Percentiles rank a stretch among this genome's conserved stretches.
Conservation (phyloP, 2,888 invertebrate genomes). For the Lysandra bellargus region DNA sequence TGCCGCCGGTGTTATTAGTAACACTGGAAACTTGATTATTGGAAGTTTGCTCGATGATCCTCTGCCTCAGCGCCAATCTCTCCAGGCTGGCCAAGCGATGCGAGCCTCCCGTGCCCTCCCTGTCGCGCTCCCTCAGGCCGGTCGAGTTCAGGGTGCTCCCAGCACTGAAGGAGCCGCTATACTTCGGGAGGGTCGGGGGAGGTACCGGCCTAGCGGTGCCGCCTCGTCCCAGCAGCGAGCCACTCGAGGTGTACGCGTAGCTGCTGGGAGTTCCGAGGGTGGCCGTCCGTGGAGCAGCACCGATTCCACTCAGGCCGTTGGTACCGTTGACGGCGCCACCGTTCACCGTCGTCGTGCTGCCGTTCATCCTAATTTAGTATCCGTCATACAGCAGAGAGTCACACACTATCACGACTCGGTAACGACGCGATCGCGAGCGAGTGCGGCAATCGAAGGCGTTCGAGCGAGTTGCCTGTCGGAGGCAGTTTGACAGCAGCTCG, state of each 20-base stretch:
- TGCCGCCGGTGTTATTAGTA: slow-evolving; percentile 53
- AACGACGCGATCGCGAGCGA: slow-evolving; percentile 65
- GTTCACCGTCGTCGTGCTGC: slow-evolving; percentile 78
- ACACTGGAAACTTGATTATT: slow-evolving; percentile 72
- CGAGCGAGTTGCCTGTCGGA: slow-evolving; percentile 76
- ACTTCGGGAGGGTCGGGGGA: slow-evolving; percentile 89
- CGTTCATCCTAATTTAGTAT: slow-evolving; percentile 71
- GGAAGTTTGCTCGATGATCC: slow-evolving; percentile 86
- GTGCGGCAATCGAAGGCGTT: slow-evolving; percentile 67
- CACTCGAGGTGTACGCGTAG: slow-evolving; percentile 83
- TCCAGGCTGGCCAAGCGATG: slow-evolving; percentile 91
- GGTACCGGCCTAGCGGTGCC: slow-evolving; percentile 86
- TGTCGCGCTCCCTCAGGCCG: slow-evolving; percentile 82
- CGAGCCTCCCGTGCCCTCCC: slow-evolving; percentile 86
- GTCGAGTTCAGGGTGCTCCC: slow-evolving; percentile 78
- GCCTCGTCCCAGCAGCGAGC: slow-evolving; percentile 81
- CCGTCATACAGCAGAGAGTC: slow-evolving; percentile 72
- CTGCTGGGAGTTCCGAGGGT: slow-evolving; percentile 80
- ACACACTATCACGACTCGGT: slow-evolving; percentile 71
- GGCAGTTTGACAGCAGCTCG: slow-evolving; percentile 79
- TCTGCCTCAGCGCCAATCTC: slow-evolving; percentile 89
- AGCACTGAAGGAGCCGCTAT: slow-evolving; percentile 88
- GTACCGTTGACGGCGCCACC: slow-evolving; percentile 74
- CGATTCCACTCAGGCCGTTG: slow-evolving; percentile 71
- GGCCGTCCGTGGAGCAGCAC: slow-evolving; percentile 72